Evolutionary conservation across 1,140 invertebrate genomes (phyloP), one percentile per base, ranked within the genome.

Genomic region (Oncopeltus fasciatus): DNA sequence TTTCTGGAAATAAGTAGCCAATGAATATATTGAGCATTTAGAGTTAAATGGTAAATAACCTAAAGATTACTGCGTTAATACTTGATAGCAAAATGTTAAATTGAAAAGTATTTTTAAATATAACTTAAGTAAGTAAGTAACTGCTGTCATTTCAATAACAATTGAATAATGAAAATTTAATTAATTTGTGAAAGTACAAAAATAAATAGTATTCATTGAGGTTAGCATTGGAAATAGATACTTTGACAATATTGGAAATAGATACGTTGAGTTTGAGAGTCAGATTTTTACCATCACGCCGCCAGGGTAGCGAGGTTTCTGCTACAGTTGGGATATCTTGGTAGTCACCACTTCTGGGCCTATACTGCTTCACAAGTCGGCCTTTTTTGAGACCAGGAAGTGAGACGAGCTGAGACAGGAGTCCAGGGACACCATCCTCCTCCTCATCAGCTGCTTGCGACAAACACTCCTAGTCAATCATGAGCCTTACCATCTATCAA

Each of bases 231-330:
- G 49, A 53, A 53, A n/a, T n/a, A n/a, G n/a, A n/a, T n/a, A n/a
- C n/a, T n/a, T n/a, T n/a, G n/a, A n/a, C n/a, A n/a, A n/a, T n/a
- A n/a, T n/a, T n/a, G n/a, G n/a, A n/a, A 53, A 24, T 24, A 53
- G 49, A 26, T 24, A 24, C 20, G 21, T 18, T 53, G 49, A 14
- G 24, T 16, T 26, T 24, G 26, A 21, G 33, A 44, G 38, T 27
- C 58, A 44, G 14, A 31, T 57, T 33, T 21, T 57, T 57, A 57
- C 56, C 56, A 38, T 57, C 77, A 20, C 64, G 61, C 74, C 84
- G 78, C 85, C 85, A 87, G 67, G 85, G 85, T 72, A 86, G 78
- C 66, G 81, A 83, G 71, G 81, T 77, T 75, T 86, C 84, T 71
- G 84, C 81, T 67, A 82, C 79, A 67, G 84, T 85, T 59, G 83